Evolutionary conservation across 2,113 vertebrate species (phyloP), one percentile per base, ranked within the genome.

Genomic region (Rhagologus leucostigma): DNA sequence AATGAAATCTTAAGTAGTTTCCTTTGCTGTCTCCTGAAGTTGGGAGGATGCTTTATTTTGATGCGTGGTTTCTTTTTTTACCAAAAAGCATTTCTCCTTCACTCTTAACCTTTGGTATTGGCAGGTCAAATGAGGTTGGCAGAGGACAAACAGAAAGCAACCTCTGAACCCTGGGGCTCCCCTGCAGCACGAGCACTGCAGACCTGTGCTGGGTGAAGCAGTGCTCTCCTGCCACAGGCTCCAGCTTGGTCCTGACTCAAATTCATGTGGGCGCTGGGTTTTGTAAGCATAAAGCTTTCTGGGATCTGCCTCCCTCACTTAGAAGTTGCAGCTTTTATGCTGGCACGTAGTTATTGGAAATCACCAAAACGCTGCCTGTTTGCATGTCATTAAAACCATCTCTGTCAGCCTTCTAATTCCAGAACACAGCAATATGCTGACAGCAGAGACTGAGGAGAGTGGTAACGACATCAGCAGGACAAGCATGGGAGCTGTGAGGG

Each of bases 191-290:
- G 4, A 42, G 10, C 17, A 3, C 29, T 30, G 5, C 24, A 53
- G 32, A 82, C 19, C 27, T 4, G 5, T 22, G 5, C 46, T 37
- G 13, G 17, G 1, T 8, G 52, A 46, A 81, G 50, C 13, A 62
- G 32, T 2, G 14, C n/a, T 70, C 59, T 56, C 39, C 57, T 81
- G n/a, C 37, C 18, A 6, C 33, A n/a, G 42, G 9, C 39, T 75
- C 29, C 57, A 67, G 4, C 52, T 74, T 42, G 30, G 15, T 42
- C 47, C 52, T 22, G n/a, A 20, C 65, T 53, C 65, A 63, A 20
- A 87, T 49, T 26, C 47, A 3, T 0, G 0, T 42, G 56, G 65
- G 18, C 5, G 7, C 16, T 7, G 17, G 19, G 1, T 84, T 74
- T 47, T 69, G 19, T 20, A 62, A 53, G n/a, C 22, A 8, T 32